Evolutionary conservation across 2,797 vertebrate genomes (phyloP).

Genomic region (Sebastes wilsoni): DNA sequence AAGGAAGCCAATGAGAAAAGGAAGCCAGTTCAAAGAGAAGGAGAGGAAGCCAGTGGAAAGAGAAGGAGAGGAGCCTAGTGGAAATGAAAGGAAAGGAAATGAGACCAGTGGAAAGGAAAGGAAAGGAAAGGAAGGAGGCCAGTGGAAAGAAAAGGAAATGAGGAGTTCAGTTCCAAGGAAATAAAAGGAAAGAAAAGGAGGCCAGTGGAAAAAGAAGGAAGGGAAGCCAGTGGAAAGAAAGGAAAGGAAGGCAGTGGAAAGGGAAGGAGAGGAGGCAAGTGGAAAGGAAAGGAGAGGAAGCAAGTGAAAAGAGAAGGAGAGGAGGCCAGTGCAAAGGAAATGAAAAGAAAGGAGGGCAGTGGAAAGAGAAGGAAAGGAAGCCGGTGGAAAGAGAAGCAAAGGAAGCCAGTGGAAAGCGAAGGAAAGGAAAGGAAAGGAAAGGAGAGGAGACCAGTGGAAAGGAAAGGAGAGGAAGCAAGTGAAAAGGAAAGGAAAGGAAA

Average conservation of each 20-base stretch:
- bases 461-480: not conserved
- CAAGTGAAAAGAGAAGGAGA: too few relatives aligned
- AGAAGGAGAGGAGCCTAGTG: not conserved
- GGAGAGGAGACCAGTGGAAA: not conserved
- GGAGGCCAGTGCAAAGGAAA: too few relatives aligned
- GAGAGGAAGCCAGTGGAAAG: not conserved
- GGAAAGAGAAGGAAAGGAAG: not conserved
- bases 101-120: not conserved
- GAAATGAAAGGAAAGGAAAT: not conserved
- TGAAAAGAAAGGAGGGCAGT: too few relatives aligned
- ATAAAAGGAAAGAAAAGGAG: not conserved
- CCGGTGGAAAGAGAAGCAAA: too few relatives aligned
- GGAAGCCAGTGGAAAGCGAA: not conserved
- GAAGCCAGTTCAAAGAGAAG: not conserved
- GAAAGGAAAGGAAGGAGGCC: not conserved
- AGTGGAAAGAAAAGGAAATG: not conserved
- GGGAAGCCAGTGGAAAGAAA: not conserved
- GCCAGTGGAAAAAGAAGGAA: not conserved
- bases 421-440: too few relatives aligned
- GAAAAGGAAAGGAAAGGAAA: not conserved
- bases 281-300: too few relatives aligned
- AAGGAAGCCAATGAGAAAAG: not conserved
- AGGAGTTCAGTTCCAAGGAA: not conserved
- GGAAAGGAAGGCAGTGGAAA: not conserved
- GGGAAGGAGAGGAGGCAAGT: not conserved